Percentiles rank a stretch among this genome's conserved stretches.
phyloP scores from a whole-genome alignment of 2,113 vertebrate species.

The Natator depressus region DNA sequence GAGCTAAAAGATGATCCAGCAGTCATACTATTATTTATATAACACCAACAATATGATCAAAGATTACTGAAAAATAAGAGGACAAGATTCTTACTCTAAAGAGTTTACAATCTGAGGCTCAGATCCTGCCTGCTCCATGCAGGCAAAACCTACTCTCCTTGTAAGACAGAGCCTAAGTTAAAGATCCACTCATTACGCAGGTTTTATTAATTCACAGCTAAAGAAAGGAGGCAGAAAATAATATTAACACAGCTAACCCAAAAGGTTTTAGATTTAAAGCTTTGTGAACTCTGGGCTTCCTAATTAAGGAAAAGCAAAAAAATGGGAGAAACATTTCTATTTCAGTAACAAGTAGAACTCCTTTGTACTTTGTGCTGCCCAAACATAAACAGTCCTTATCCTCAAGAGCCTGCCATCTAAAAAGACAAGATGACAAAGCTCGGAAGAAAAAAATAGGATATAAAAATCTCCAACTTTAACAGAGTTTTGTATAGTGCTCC shows the following conservation, averaged over 20 bases:
- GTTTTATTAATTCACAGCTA: neutral
- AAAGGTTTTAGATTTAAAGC: neutral
- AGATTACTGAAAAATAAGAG: neutral
- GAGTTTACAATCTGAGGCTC: neutral
- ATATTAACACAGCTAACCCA: neutral
- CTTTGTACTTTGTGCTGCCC: accelerated
- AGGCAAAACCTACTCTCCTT: neutral
- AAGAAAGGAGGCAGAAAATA: neutral
- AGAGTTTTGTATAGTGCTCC: accelerated
- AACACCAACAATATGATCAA: neutral
- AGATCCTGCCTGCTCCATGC: neutral
- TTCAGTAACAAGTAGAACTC: neutral
- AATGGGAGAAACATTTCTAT: neutral
- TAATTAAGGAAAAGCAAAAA: neutral
- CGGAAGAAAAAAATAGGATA: neutral
- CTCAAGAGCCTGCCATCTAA: neutral
- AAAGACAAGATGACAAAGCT: neutral
- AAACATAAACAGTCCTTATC: neutral
- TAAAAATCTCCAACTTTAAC: neutral
- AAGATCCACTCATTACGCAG: neutral
- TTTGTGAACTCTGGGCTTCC: neutral
- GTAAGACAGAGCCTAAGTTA: neutral
- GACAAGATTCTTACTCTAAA: neutral
- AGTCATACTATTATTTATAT: accelerated
- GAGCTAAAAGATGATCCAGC: neutral